Evolutionary conservation across 2,113 vertebrate genomes (phyloP).

Genomic region (Choloepus hoffmanni): DNA sequence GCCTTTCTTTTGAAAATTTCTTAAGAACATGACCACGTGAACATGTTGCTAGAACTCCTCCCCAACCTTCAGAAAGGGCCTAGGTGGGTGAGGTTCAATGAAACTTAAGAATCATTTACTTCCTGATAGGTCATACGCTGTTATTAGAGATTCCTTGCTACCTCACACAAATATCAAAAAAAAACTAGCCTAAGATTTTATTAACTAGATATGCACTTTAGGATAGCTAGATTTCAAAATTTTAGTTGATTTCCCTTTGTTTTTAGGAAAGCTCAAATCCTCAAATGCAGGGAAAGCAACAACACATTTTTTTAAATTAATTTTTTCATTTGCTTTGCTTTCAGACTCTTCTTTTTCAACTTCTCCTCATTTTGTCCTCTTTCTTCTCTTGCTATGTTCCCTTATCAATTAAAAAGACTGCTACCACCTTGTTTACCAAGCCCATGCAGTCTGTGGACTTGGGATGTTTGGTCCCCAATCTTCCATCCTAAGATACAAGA

Average conservation of each 20-base stretch:
- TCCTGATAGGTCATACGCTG: not conserved
- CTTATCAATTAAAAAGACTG: not conserved
- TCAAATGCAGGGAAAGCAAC: not conserved
- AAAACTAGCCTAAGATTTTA: not conserved
- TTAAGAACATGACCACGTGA: not conserved
- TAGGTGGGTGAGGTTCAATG: not conserved
- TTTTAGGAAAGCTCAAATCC: not conserved
- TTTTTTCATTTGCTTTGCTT: not conserved
- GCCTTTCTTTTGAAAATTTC: not conserved
- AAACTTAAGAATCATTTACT: not conserved
- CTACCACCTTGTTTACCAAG: too few species aligned
- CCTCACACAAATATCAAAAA: not conserved
- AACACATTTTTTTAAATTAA: not conserved
- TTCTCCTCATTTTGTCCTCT: not conserved
- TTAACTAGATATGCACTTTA: not conserved
- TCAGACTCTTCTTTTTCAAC: not conserved
- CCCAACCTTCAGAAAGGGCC: not conserved
- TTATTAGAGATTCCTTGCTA: not conserved
- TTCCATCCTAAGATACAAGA: not conserved
- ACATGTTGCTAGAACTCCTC: too few species aligned
- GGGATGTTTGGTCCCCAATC: fast-evolving
- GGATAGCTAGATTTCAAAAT: not conserved
- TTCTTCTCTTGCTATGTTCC: not conserved
- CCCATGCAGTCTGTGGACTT: fast-evolving
- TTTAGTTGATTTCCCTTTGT: not conserved